A percentile compares a stretch with the other conserved stretches of the same genome.
Evolutionary conservation across 64 coral and sea anemone species (phyloP).

Genomic region (Cladopsammia gracilis): DNA sequence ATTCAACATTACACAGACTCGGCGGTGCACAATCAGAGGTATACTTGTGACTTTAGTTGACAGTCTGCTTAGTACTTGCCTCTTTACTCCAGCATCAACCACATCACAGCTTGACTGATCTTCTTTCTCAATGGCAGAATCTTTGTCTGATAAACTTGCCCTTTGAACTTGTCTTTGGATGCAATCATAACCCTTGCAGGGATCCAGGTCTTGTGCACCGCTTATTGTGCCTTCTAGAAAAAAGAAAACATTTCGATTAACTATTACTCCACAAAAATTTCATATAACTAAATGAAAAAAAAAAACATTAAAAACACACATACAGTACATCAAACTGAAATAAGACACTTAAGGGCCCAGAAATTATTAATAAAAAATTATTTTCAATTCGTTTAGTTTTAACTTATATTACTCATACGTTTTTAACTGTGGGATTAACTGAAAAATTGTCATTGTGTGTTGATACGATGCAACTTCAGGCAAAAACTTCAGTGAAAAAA

Average conservation of each 20-base stretch:
- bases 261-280: too few species aligned
- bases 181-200: neutral
- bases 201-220: neutral
- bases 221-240: neutral
- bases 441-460: too few species aligned
- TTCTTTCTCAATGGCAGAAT: neutral
- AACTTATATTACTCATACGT: too few species aligned
- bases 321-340: neutral
- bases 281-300: too few species aligned
- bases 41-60: neutral
- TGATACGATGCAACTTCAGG: too few species aligned
- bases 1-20: constrained; percentile 4
- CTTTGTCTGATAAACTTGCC: neutral
- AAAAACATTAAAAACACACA: neutral
- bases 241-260: neutral
- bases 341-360: too few species aligned
- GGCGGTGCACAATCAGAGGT: neutral
- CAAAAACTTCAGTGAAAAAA: too few species aligned
- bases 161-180: neutral
- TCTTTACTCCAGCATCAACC: neutral
- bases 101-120: neutral
- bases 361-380: too few species aligned
- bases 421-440: too few species aligned
- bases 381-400: too few species aligned
- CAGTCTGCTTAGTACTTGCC: neutral